phyloP scores from a whole-genome alignment of 2,797 vertebrate genomes.

The Octomys mimax region DNA sequence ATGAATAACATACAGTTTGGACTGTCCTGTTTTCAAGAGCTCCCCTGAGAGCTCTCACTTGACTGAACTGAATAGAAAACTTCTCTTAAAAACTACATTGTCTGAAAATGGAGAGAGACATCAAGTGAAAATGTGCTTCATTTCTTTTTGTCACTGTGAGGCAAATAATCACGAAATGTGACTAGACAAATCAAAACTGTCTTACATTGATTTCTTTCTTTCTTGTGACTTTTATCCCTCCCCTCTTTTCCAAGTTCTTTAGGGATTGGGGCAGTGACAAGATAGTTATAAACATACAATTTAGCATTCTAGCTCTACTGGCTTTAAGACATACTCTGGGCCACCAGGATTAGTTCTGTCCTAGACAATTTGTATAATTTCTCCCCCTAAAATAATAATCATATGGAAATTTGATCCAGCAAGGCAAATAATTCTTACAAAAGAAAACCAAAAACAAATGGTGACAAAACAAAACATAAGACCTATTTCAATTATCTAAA shows the following conservation, averaged over 20 bases:
- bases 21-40: neutral
- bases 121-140: neutral
- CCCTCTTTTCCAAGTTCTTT: conserved; percentile 16
- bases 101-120: neutral
- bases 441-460: conserved; percentile 16
- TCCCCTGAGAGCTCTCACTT: neutral
- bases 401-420: conserved; percentile 38
- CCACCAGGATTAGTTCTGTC: neutral
- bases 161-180: conserved; percentile 38
- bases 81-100: conserved; percentile 17
- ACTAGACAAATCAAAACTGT: neutral
- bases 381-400: conserved; percentile 43
- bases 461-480: conserved; percentile 27
- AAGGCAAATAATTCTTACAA: conserved; percentile 38
- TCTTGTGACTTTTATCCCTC: conserved; percentile 55
- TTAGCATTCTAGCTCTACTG: conserved; percentile 51
- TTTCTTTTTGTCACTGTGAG: conserved; percentile 35
- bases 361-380: neutral
- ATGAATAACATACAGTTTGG: neutral
- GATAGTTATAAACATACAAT: conserved; percentile 52
- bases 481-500: conserved; percentile 21
- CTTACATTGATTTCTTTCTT: conserved; percentile 27
- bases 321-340: conserved; percentile 4
- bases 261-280: conserved; percentile 22
- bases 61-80: conserved; percentile 51